Conservation (phyloP, 1,140 invertebrate species). For the Zelostemma sp. region DNA sequence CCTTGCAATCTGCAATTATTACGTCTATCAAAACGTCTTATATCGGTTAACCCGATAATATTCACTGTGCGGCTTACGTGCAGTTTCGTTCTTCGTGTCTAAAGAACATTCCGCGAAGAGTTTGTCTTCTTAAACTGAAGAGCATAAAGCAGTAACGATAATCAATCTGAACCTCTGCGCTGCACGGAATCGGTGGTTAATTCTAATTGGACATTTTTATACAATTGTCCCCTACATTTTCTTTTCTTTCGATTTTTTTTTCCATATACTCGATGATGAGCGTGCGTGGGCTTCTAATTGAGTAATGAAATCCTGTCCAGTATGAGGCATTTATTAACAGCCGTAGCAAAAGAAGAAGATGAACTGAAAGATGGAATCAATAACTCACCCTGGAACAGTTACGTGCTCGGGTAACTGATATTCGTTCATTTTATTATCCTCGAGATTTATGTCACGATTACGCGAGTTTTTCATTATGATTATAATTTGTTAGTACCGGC, state of each 20-base stretch:
- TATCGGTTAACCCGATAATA: conserved; percentile 10
- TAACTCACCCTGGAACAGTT: conserved; percentile 44
- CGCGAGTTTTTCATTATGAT: conserved; percentile 31
- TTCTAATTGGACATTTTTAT: no score
- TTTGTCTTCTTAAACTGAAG: conserved; percentile 3
- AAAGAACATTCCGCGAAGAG: not conserved
- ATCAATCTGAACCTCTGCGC: no score
- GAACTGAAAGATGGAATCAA: conserved; percentile 38
- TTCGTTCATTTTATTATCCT: conserved; percentile 57
- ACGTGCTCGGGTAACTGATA: conserved; percentile 53
- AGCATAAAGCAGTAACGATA: not conserved
- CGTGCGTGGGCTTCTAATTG: conserved; percentile 40
- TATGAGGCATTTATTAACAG: not conserved
- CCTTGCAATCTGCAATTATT: conserved; percentile 49
- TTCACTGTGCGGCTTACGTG: not conserved
- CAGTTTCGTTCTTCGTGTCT: conserved; percentile 3
- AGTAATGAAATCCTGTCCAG: conserved; percentile 37
- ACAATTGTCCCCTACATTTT: not conserved
- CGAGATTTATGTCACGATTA: conserved; percentile 53
- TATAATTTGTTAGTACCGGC: conserved; percentile 31
- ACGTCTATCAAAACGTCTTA: conserved; percentile 20
- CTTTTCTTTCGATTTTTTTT: no score
- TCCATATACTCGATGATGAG: not conserved
- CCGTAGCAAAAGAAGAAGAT: not conserved
- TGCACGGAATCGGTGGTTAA: no score